Base-by-base conservation (phyloP, 1,140 invertebrate species). In the Macrocentrus cingulum region DNA sequence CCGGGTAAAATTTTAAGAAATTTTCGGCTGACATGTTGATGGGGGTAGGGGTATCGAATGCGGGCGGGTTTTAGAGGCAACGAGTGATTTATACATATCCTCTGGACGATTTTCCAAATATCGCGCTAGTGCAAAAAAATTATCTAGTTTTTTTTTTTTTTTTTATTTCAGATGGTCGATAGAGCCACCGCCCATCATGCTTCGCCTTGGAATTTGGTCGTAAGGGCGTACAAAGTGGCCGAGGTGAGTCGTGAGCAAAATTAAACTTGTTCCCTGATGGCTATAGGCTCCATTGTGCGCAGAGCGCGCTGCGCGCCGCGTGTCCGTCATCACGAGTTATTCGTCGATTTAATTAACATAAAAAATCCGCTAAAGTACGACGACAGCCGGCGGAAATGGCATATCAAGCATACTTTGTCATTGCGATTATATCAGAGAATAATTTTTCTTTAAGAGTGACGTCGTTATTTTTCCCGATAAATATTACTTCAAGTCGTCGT, bases 351-450 rank as follows among this genome's bases (percentile, higher is more conserved):
- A 18, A 42, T 42, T 48, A 16, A 13, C 25, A 48, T 22, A 22
- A 37, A 42, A 68, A 56, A 63, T 65, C 66, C 66, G 65, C 64
- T 36, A 59, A 73, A 73, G 71, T 73, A 72, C 66, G 41, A 65
- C 36, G 71, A 71, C 71, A 71, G 37, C 50, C 29, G 15, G 3
- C 11, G 34, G 56, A 46, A 60, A 11, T 25, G 15, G 22, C 5
- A 37, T 2, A 11, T 20, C 25, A 18, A 19, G 3, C 34, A 15
- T 8, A 56, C 25, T 55, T 25, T 2, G 1, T 1, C 2, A 5
- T 39, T 2, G 11, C 13, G 6, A 48, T 37, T 22, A 25, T 42
- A 44, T 54, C 49, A 16, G 16, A 29, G 1, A 1, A 18, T 3
- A 0, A 36, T 57, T 55, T 48, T 59, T 6, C 11, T 6, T 13